Conservation (phyloP, 2,797 vertebrate genomes). For the Fundulus diaphanus region DNA sequence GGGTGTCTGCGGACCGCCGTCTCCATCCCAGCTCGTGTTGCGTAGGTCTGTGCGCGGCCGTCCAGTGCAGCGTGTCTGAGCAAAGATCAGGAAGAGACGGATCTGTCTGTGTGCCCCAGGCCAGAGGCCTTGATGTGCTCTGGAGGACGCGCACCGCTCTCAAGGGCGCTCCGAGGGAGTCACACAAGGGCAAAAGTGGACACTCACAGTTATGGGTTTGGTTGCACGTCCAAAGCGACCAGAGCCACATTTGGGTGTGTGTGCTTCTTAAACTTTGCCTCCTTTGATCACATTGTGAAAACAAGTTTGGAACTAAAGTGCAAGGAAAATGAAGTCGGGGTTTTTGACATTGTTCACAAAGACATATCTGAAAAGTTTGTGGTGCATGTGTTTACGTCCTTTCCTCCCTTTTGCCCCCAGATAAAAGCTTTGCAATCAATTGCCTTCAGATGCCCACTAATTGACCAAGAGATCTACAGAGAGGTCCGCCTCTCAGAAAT, state of each 20-base stretch:
- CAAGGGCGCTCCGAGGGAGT: slow-evolving; percentile 62
- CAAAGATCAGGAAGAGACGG: slow-evolving; percentile 60
- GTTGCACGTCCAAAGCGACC: slow-evolving; percentile 13
- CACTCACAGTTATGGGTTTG: slow-evolving; percentile 6
- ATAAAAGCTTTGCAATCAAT: neutral
- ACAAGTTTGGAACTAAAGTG: too few relatives aligned
- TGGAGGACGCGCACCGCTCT: slow-evolving; percentile 61
- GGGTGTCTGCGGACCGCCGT: slow-evolving; percentile 2
- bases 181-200: slow-evolving; percentile 11
- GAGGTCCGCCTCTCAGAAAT: too few relatives aligned
- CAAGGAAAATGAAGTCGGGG: neutral
- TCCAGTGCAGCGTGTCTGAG: slow-evolving; percentile 57
- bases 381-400: neutral
- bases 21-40: slow-evolving; percentile 12
- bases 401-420: too few relatives aligned
- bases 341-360: too few relatives aligned
- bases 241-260: neutral
- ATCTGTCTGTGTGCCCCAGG: slow-evolving; percentile 61
- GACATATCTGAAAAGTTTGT: neutral
- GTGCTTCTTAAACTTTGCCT: neutral
- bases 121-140: slow-evolving; percentile 64
- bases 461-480: neutral
- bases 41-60: slow-evolving; percentile 58
- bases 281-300: too few relatives aligned
- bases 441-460: neutral